Evolutionary conservation across 2,888 invertebrate species (phyloP), one percentile per base, ranked within the genome.

Genomic region (Mechanitis messenoides): DNA sequence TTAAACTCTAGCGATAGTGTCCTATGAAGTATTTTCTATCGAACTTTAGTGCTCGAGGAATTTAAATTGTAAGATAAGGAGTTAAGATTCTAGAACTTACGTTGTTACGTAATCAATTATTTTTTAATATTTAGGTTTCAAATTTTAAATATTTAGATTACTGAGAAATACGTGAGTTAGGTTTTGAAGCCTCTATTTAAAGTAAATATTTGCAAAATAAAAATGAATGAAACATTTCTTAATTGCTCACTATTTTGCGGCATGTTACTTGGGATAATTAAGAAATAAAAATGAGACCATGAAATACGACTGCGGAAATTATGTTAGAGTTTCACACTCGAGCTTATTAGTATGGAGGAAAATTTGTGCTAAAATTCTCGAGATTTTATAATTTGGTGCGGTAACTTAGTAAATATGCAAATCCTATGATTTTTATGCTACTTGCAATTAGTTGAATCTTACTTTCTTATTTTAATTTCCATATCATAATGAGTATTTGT

Each of bases 231-330:
- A 69, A 66, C 67, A 68, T 68, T 71, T 73, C 73, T 75, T 80
- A 79, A 81, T 80, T 80, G 75, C 76, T 65, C 67, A 77, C 72
- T 78, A 76, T 77, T 79, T 78, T 70, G 72, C 71, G 71, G 74
- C 69, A 70, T 72, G 75, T 79, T 78, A 77, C 80, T 78, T 76
- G 72, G 67, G 73, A 73, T 81, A 82, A 81, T 81, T 81, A 64
- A 71, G 73, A 72, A 76, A 78, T 74, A 74, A 70, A 73, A 71
- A 76, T 71, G 69, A 59, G 71, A 75, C 74, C 72, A 71, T 73
- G 74, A 71, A 71, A 69, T 70, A 68, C 72, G 56, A 63, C 60
- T 69, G 68, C 65, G 69, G 69, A 72, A 66, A 57, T 59, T 50
- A 45, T 58, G 33, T 61, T 50, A 64, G 28, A 53, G 47, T 59